A percentile compares a stretch with the other conserved stretches of the same genome.
Evolutionary conservation across 2,888 invertebrate genomes (phyloP).

Genomic region (Pandemis corylana): DNA sequence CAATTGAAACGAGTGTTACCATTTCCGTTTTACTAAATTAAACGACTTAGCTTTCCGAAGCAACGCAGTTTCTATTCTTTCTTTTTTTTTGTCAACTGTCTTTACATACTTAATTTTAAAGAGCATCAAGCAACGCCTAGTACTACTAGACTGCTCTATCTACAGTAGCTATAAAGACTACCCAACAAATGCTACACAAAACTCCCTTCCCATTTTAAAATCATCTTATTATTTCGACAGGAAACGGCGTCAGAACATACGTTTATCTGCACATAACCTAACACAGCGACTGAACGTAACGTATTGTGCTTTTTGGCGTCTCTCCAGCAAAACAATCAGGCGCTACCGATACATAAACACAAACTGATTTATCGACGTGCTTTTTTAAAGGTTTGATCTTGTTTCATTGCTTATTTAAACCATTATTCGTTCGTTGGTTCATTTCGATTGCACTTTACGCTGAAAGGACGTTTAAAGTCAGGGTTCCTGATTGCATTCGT

Average conservation of each 20-base stretch:
- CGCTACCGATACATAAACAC: conserved; percentile 68
- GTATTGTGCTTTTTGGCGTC: conserved; percentile 67
- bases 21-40: too few relatives aligned
- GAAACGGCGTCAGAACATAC: conserved; percentile 17
- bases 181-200: not conserved
- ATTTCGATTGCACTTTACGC: conserved; percentile 52
- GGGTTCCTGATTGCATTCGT: conserved; percentile 40
- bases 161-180: not conserved
- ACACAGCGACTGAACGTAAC: conserved; percentile 52
- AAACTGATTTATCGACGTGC: conserved; percentile 66
- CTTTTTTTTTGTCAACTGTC: too few relatives aligned
- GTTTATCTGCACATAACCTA: conserved; percentile 47
- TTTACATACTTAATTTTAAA: not conserved
- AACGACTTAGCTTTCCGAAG: too few relatives aligned
- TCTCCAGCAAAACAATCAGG: conserved; percentile 77
- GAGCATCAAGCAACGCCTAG: not conserved
- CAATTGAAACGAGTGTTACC: too few relatives aligned
- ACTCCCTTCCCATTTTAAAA: not conserved
- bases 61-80: too few relatives aligned
- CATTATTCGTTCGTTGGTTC: conserved; percentile 54
- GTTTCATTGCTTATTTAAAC: conserved; percentile 55
- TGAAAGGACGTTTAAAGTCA: conserved; percentile 32
- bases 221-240: conserved; percentile 22
- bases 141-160: too few relatives aligned
- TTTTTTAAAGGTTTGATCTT: conserved; percentile 50